Conservation (phyloP, 1,140 invertebrate genomes). For the Aphidius ervi region DNA sequence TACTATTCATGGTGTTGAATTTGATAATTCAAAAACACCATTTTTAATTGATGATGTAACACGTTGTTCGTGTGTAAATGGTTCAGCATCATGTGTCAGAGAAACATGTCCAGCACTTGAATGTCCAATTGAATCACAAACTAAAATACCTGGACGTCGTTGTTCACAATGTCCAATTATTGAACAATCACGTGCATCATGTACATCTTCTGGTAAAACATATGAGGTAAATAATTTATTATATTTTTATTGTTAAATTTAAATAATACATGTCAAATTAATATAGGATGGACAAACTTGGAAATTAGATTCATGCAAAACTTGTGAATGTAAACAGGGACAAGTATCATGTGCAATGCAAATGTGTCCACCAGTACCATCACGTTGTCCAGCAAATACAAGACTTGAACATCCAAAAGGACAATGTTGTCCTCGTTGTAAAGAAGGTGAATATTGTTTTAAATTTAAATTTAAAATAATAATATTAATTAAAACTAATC, state of each 20-base stretch:
- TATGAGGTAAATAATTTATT: conserved; percentile 56
- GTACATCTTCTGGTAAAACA: conserved; percentile 59
- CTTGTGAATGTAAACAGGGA: conserved; percentile 75
- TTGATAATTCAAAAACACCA: conserved; percentile 57
- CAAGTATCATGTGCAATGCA: conserved; percentile 75
- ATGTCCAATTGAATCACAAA: conserved; percentile 69
- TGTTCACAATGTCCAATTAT: conserved; percentile 69
- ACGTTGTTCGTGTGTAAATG: conserved; percentile 73
- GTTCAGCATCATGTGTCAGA: conserved; percentile 71
- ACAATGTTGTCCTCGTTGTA: conserved; percentile 82
- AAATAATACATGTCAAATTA: no score
- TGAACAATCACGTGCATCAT: conserved; percentile 62
- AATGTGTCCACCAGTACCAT: conserved; percentile 60
- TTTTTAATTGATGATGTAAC: conserved; percentile 77
- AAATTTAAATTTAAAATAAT: no score
- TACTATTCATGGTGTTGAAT: conserved; percentile 48
- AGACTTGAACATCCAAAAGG: conserved; percentile 66
- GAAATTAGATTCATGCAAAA: conserved; percentile 81
- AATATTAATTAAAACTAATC: no score
- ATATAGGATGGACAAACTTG: conserved; percentile 78
- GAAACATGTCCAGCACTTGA: conserved; percentile 78
- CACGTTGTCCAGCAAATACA: conserved; percentile 70
- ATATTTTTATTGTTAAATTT: no score
- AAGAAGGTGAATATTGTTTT: conserved; percentile 59
- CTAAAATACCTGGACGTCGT: conserved; percentile 64